Base-by-base conservation (phyloP, 2,113 vertebrate genomes). In the Pseudorasbora parva region DNA sequence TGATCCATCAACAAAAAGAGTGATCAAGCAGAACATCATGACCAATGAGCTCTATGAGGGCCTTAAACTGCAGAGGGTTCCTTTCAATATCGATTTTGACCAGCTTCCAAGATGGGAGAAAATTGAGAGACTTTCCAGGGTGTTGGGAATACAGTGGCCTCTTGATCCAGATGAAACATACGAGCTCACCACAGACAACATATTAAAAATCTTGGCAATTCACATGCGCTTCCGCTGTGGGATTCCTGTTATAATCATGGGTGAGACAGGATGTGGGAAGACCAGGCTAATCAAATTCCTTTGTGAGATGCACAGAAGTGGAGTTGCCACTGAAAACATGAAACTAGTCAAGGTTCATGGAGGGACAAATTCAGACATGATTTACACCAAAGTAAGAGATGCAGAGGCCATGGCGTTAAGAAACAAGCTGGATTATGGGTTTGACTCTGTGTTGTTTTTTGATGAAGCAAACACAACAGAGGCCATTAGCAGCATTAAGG, bases 391-490 rank as follows among this genome's bases (percentile, higher is more conserved):
- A 88, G 91, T 98, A 62, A 91, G 51, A 88, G 95, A 97, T 76
- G 96, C 96, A 0, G 93, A 98, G 90, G 2, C 10, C 1, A 86
- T 95, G 7, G 95, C 97, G 1, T 27, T 5, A 5, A 8, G 0
- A 76, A 98, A 98, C 87, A 96, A 92, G 86, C 2, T 59, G 33
- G 11, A 91, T 4, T 87, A 95, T 1, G 84, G 89, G 4, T 90
- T 98, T 91, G 95, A 97, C 85, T 97, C 97, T 0, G 92, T 99
- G 81, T 91, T 99, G 37, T 99, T 99, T 85, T 97, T 99, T 0
- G 98, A 99, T 1, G 98, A 99, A 83, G 97, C 98, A 87, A 99
- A 99, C 90, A 98, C 98, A 0, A 98, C 97, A 0, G 97, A 98
- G 78, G 96, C 97, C 2, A 87, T 99, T 17, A 95, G 95, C 92